Evolutionary conservation across 2,797 vertebrate genomes (phyloP).

Genomic region (Neostethus bicornis): DNA sequence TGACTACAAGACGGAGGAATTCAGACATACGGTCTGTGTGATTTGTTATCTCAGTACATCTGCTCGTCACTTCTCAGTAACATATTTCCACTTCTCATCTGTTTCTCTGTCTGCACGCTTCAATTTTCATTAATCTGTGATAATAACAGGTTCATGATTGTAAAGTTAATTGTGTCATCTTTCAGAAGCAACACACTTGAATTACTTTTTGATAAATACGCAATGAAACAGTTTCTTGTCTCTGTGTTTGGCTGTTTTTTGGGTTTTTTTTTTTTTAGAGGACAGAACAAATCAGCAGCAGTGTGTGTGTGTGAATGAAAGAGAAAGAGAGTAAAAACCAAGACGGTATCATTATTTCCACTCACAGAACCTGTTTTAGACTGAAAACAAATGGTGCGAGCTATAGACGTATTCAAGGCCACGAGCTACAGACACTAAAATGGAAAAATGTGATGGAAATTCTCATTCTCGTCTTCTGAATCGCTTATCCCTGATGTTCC

Average conservation of each 20-base stretch:
- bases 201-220: not conserved
- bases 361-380: slow-evolving; percentile 54
- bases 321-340: too few species aligned
- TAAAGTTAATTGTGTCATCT: not conserved
- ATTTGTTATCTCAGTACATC: slow-evolving; percentile 28
- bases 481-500: too few species aligned
- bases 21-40: slow-evolving; percentile 35
- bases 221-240: not conserved
- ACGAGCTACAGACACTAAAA: not conserved
- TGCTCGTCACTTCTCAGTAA: slow-evolving; percentile 35
- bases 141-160: slow-evolving; percentile 16
- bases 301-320: too few species aligned
- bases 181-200: not conserved
- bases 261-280: not conserved
- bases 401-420: slow-evolving; percentile 21
- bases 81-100: slow-evolving; percentile 42
- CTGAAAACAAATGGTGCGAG: slow-evolving; percentile 28
- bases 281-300: slow-evolving; percentile 13
- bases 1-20: slow-evolving; percentile 45
- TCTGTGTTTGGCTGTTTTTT: not conserved
- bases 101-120: slow-evolving; percentile 30
- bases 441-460: not conserved
- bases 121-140: slow-evolving; percentile 14
- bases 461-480: too few species aligned
- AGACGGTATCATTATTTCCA: slow-evolving; percentile 26